Evolutionary conservation across 2,888 invertebrate genomes (phyloP).

Genomic region (Dermolepida albohirtum): DNA sequence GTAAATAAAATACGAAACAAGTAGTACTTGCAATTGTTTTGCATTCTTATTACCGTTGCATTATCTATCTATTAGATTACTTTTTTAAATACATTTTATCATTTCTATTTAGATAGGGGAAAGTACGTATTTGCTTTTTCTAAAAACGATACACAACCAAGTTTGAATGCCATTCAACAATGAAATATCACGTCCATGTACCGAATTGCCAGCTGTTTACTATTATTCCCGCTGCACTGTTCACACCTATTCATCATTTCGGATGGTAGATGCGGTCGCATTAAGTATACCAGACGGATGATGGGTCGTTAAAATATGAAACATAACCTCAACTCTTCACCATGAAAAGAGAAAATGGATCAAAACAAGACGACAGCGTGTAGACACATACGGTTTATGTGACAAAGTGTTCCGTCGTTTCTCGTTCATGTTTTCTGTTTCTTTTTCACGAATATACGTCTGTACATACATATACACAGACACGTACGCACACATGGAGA

Average conservation of each 20-base stretch:
- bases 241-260: constrained; percentile 45
- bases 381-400: constrained; percentile 45
- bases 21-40: too few relatives aligned
- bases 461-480: too few relatives aligned
- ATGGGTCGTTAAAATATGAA: constrained; percentile 61
- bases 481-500: background rate
- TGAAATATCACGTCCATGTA: constrained; percentile 39
- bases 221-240: constrained; percentile 43
- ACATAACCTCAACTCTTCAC: constrained; percentile 54
- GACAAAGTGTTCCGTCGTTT: constrained; percentile 57
- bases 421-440: constrained; percentile 12
- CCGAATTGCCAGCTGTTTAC: constrained; percentile 43
- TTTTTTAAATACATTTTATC: too few relatives aligned
- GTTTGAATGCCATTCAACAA: constrained; percentile 25
- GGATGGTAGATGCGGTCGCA: constrained; percentile 25
- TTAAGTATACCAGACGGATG: constrained; percentile 54
- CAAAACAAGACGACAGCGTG: constrained; percentile 52
- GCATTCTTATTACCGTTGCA: too few relatives aligned
- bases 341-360: constrained; percentile 52
- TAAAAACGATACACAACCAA: background rate
- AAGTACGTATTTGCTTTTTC: constrained; percentile 3
- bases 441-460: constrained; percentile 4
- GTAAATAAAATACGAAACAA: too few relatives aligned
- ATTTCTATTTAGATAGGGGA: background rate
- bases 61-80: too few relatives aligned